Evolutionary conservation across 2,888 invertebrate genomes (phyloP).

Genomic region (Dynastes maya): DNA sequence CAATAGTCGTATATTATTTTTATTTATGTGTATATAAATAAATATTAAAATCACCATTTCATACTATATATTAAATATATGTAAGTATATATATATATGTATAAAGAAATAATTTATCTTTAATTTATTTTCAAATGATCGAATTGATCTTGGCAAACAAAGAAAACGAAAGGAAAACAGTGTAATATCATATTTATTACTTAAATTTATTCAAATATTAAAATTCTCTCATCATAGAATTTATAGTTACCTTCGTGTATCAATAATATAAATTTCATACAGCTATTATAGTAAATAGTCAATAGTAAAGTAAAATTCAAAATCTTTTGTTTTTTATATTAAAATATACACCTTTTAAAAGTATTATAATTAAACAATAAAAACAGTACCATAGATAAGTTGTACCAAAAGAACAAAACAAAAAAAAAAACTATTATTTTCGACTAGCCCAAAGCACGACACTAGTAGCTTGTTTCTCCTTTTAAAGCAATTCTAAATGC

Average conservation of each 20-base stretch:
- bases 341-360: slow-evolving; percentile 50
- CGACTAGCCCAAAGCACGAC: slow-evolving; percentile 61
- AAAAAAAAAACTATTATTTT: slow-evolving; percentile 49
- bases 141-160: slow-evolving; percentile 21
- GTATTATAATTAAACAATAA: slow-evolving; percentile 30
- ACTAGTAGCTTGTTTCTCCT: slow-evolving; percentile 46
- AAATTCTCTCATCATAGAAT: slow-evolving; percentile 22
- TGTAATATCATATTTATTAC: slow-evolving; percentile 43
- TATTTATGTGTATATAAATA: slow-evolving; percentile 48
- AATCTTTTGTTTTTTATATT: slow-evolving; percentile 13
- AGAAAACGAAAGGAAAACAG: slow-evolving; percentile 1
- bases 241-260: slow-evolving; percentile 36
- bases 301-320: slow-evolving; percentile 30
- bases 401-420: slow-evolving; percentile 33
- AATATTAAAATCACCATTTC: slow-evolving; percentile 49
- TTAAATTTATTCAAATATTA: slow-evolving; percentile 33
- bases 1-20: slow-evolving; percentile 34
- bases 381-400: slow-evolving; percentile 38
- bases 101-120: slow-evolving; percentile 47
- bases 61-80: slow-evolving; percentile 42
- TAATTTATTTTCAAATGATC: slow-evolving; percentile 9
- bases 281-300: slow-evolving; percentile 24
- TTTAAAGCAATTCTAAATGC: slow-evolving; percentile 58
- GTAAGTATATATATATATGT: slow-evolving; percentile 20
- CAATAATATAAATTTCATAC: slow-evolving; percentile 43